Evolutionary conservation across 2,888 invertebrate species (phyloP).

Genomic region (Cinara cedri): DNA sequence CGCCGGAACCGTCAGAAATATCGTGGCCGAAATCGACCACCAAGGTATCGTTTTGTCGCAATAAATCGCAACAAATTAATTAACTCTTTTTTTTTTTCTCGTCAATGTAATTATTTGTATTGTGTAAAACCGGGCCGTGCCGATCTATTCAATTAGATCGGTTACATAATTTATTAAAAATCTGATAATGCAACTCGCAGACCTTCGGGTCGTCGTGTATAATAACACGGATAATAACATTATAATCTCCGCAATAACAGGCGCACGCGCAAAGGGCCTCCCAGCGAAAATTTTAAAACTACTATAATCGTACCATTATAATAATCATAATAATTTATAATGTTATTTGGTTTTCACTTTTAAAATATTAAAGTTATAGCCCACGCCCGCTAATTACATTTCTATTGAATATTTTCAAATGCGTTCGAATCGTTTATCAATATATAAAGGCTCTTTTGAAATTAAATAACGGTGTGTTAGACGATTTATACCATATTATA

Average conservation of each 20-base stretch:
- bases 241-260: not conserved
- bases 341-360: not conserved
- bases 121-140: not conserved
- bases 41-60: constrained; percentile 83
- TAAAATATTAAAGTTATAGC: not conserved
- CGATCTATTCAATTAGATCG: constrained; percentile 14
- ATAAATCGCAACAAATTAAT: too few species aligned
- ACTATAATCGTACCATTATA: not conserved
- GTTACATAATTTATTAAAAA: constrained; percentile 28
- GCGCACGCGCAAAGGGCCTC: constrained; percentile 23
- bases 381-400: too few species aligned
- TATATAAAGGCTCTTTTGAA: too few species aligned
- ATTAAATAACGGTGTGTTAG: too few species aligned
- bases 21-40: constrained; percentile 84
- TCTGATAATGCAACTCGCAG: constrained; percentile 14
- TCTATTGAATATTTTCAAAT: too few species aligned
- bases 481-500: too few species aligned
- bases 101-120: not conserved
- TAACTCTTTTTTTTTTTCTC: constrained; percentile 57
- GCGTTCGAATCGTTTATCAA: too few species aligned
- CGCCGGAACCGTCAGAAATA: constrained; percentile 75
- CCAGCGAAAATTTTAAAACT: constrained; percentile 10
- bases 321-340: not conserved
- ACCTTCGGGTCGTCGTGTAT: constrained; percentile 21
- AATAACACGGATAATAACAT: not conserved